Base-by-base conservation (phyloP, 2,797 vertebrate species). In the Danio kyathit region DNA sequence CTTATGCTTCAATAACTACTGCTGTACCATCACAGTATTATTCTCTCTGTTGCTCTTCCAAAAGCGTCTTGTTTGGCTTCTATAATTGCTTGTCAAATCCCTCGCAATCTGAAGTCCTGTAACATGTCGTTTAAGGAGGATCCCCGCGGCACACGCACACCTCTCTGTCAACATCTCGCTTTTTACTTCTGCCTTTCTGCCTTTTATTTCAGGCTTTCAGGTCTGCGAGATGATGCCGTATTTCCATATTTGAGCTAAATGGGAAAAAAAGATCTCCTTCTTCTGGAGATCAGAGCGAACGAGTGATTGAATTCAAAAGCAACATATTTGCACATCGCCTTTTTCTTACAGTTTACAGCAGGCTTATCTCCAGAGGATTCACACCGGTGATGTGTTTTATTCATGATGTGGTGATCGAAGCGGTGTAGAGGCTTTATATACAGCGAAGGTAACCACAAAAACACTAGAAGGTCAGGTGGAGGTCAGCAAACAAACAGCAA, bases 61-160 rank as follows among this genome's bases (percentile, higher is more conserved):
- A 65, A 44, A 71, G 78, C 72, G 48, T 19, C 83, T 79, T 44
- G 64, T 83, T 76, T 80, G 78, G 63, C 67, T 76, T 60, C 83
- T 46, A 74, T 86, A 87, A 87, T 87, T 86, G 86, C 86, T 85
- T 86, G 86, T 87, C 84, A 87, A 86, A 85, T 85, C 81, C 49
- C 73, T 70, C 44, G 48, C 66, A 72, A 63, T 87, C 81, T 77
- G 59, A 74, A 67, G 70, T 82, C 52, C 74, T 52, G 79, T 64
- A 77, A 79, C 76, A 73, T 73, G 80, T 81, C 67, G 40, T 89
- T 83, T 85, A 86, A 83, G 71, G 72, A 74, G 43, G 64, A 54
- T 81, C 80, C 63, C 83, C 52, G 64, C 54, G 81, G 81, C 74
- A 75, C 43, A 67, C 49, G 69, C 61, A 29, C 66, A 72, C 44